Percentiles rank a stretch among this genome's conserved stretches.
Conservation (phyloP, 64 coral and sea anemone genomes). For the Stichodactyla helianthus region DNA sequence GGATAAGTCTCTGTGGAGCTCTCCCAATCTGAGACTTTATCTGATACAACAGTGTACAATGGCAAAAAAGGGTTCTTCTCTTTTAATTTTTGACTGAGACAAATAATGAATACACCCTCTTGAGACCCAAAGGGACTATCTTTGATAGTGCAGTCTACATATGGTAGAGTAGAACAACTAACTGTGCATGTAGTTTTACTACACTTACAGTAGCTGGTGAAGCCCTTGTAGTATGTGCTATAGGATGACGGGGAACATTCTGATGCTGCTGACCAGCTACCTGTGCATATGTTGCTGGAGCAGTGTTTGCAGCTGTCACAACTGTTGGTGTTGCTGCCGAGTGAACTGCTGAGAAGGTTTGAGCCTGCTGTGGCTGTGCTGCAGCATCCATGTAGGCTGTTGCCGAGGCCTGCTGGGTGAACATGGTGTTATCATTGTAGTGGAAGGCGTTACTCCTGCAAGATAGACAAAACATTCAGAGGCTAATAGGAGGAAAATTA, state of each 20-base stretch:
- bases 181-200: background rate
- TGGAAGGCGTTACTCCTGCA: conserved; percentile 70
- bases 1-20: too few relatives aligned
- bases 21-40: too few relatives aligned
- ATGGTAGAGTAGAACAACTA: background rate
- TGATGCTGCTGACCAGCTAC: conserved; percentile 51
- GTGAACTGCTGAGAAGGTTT: conserved; percentile 46
- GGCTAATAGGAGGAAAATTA: background rate
- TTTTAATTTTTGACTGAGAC: too few relatives aligned
- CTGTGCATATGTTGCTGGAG: conserved; percentile 54
- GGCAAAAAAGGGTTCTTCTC: too few relatives aligned
- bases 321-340: conserved; percentile 45
- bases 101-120: too few relatives aligned
- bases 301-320: conserved; percentile 50
- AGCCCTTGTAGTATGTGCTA: conserved; percentile 81
- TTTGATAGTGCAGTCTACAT: too few relatives aligned
- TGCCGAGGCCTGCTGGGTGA: conserved; percentile 64
- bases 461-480: background rate
- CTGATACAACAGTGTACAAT: too few relatives aligned
- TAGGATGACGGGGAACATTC: conserved; percentile 61
- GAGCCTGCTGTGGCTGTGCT: conserved; percentile 47
- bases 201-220: conserved; percentile 91
- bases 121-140: too few relatives aligned
- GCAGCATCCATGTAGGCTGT: conserved; percentile 60
- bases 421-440: conserved; percentile 86